Conservation (phyloP, 2,888 invertebrate species). For the Elysia crispata region DNA sequence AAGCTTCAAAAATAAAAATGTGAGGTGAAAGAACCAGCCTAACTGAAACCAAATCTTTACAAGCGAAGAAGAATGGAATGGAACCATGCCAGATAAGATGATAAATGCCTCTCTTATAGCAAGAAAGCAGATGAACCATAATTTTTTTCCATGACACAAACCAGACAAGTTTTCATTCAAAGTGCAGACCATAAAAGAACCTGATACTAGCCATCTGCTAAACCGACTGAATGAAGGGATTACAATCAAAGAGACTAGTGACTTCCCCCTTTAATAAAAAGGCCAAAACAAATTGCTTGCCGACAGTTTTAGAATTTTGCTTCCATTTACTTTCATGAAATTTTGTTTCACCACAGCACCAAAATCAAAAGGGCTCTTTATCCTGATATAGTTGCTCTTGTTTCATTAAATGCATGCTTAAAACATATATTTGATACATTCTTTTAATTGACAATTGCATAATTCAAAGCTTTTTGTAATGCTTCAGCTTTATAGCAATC, state of each 20-base stretch:
- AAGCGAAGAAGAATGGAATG: too few species aligned
- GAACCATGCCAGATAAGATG: too few species aligned
- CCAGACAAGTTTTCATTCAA: too few species aligned
- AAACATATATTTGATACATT: neutral
- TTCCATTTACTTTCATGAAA: conserved; percentile 39
- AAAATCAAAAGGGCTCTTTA: conserved; percentile 52
- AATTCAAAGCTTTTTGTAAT: neutral
- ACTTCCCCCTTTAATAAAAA: conserved; percentile 9
- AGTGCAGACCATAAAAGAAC: too few species aligned
- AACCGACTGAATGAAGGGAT: conserved; percentile 47
- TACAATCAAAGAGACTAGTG: conserved; percentile 46
- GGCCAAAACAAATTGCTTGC: conserved; percentile 31
- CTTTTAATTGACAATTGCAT: neutral
- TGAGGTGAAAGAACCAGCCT: too few species aligned
- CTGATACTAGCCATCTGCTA: neutral
- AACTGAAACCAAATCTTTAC: too few species aligned
- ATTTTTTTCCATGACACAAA: too few species aligned
- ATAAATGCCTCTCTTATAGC: too few species aligned
- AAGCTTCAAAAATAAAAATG: too few species aligned
- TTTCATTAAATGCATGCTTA: conserved; percentile 51
- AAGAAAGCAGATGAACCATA: too few species aligned
- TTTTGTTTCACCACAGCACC: conserved; percentile 52
- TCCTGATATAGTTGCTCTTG: conserved; percentile 50
- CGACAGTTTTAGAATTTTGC: conserved; percentile 23
- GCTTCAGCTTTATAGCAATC: too few species aligned